Base-by-base conservation (phyloP, 2,888 invertebrate species). In the Lithophane ornitopus region DNA sequence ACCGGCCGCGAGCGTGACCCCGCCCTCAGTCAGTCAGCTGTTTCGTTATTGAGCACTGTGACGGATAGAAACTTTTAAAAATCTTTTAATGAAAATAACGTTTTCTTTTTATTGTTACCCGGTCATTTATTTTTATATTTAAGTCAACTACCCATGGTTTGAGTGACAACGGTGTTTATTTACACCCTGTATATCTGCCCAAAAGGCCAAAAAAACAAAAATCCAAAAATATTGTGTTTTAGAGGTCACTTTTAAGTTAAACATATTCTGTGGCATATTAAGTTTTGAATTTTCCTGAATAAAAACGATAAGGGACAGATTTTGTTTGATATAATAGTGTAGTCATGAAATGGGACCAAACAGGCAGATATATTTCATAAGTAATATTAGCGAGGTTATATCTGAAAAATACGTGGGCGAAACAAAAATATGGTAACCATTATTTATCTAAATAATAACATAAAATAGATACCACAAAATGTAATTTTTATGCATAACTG, bases 401-500 rank as follows among this genome's bases (percentile, higher is more conserved):
- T 52, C 34, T 1, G 3, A 22, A 59, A 44, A 77, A 77, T 22
- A 22, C 11, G 12, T 22, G 8, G 2, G 8, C 6, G 26, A 22
- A 54, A 26, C 44, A 16, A 46, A 14, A 39, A 26, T 54, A 1
- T 22, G 12, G 16, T 41, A 46, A 2, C 3, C 16, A 56, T 39
- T 39, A 46, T 39, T 46, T 46, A 28, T 56, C 7, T 22, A 54
- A 78, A 78, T 22, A 44, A 54, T 19, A 74, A 61, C 11, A 61
- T 58, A 28, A 26, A 54, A 67, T 8, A 56, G 16, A 56, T 39
- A 46, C 11, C 8, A 68, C 34, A 67, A 46, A 16, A 66, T 22
- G 11, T 78, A 22, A 14, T 78, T 65, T 77, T 46, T 26, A 22
- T 77, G n/a, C 34, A 14, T 44, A 52, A 22, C 62, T 52, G 28